Evolutionary conservation across 64 coral and sea anemone genomes (phyloP).

Genomic region (Pocillopora damicornis): DNA sequence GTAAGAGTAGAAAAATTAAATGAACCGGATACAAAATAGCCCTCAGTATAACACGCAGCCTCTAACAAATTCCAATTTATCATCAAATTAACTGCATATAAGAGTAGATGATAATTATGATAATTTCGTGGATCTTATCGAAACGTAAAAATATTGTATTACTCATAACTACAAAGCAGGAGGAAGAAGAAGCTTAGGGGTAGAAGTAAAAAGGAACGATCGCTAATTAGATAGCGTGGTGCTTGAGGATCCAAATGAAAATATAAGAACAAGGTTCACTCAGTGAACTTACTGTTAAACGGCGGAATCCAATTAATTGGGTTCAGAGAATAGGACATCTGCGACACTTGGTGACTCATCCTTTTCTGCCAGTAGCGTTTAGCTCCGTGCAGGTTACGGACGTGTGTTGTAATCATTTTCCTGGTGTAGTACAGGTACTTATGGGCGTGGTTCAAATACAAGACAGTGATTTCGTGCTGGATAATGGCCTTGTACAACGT

Average conservation of each 20-base stretch:
- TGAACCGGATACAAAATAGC: no score
- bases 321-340: slow-evolving; percentile 45
- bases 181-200: no score
- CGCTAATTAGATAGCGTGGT: no score
- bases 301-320: slow-evolving; percentile 91
- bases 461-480: slow-evolving; percentile 47
- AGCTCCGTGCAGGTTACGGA: slow-evolving; percentile 36
- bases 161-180: no score
- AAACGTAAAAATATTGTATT: no score
- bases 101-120: no score
- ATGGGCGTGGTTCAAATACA: slow-evolving; percentile 26
- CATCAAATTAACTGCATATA: no score
- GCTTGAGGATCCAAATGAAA: no score
- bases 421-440: slow-evolving; percentile 52
- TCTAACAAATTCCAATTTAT: no score
- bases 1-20: neutral
- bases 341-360: slow-evolving; percentile 44
- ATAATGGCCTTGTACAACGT: slow-evolving; percentile 44
- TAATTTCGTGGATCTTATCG: no score
- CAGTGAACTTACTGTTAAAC: slow-evolving; percentile 84
- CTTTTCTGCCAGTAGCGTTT: slow-evolving; percentile 47
- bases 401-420: slow-evolving; percentile 35
- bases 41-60: no score
- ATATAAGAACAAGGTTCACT: neutral
- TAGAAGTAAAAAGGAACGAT: no score